Evolutionary conservation across 2,888 invertebrate genomes (phyloP).

Genomic region (Drosophila pseudotalamancana): DNA sequence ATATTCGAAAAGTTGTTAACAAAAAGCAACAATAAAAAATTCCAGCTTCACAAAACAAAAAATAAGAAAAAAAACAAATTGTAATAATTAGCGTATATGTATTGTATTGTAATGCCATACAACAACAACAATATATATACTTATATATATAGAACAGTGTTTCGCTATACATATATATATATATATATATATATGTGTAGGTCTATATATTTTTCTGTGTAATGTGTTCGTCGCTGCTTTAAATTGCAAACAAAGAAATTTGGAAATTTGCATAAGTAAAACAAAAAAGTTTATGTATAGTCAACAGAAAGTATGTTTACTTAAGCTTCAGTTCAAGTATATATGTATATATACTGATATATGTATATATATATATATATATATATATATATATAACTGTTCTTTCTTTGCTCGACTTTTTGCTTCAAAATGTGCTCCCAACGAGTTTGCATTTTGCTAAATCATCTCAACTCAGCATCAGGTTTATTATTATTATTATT

Average conservation of each 20-base stretch:
- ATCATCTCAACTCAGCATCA: constrained; percentile 49
- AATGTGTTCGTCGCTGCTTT: constrained; percentile 23
- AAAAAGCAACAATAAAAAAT: neutral
- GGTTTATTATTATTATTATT: constrained; percentile 37
- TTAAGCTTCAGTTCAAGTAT: constrained; percentile 36
- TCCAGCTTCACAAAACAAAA: constrained; percentile 26
- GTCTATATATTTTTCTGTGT: neutral
- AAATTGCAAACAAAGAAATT: constrained; percentile 9
- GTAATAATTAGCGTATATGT: constrained; percentile 8
- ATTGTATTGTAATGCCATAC: constrained; percentile 37
- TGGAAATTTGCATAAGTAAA: neutral
- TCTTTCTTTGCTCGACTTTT: constrained; percentile 40
- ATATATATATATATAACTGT: constrained; percentile 13
- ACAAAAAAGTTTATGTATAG: constrained; percentile 19
- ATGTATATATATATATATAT: constrained; percentile 19
- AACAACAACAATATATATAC: constrained; percentile 10
- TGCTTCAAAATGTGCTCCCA: constrained; percentile 49
- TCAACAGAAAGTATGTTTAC: constrained; percentile 13
- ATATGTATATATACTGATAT: neutral
- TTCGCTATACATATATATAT: neutral
- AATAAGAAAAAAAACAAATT: constrained; percentile 4
- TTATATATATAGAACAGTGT: neutral
- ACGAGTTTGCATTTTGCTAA: constrained; percentile 57
- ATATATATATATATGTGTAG: neutral
- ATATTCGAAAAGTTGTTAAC: constrained; percentile 10